Evolutionary conservation across 2,888 invertebrate genomes (phyloP), one percentile per base, ranked within the genome.

Genomic region (Acutogordius australiensis): DNA sequence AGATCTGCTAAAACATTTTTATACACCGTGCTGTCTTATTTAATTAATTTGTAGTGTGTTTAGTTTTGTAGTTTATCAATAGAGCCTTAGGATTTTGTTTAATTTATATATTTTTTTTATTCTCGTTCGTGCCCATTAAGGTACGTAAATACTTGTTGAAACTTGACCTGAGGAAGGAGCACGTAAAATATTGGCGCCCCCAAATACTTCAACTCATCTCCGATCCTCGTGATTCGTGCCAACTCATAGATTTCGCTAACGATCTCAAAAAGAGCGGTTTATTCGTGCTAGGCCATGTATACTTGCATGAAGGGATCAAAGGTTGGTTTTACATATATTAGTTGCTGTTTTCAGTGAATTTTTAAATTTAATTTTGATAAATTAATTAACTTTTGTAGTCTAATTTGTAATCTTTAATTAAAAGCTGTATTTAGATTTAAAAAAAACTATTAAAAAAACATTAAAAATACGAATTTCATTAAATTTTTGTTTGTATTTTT

Each of bases 131-230:
- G 28, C 59, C 62, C 51, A 21, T 60, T 2, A 70, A 81, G 79
- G 83, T 88, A 4, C 77, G 97, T 45, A 99, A 99, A 70, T 97
- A 97, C 73, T 76, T 97, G 8, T 75, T 99, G 0, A 79, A 97
- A 71, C 72, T 97, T 69, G 97, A 97, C 72, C 82, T 84, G 0
- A 78, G 97, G 0, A 90, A 97, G 64, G 85, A 90, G 69, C 97
- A 97, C 72, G 91, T 99, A 1, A 94, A 94, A 74, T 97, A 88
- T 73, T 97, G 97, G 97, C 76, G 94, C 1, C 94, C 94, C 0
- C 94, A 97, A 75, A 82, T 97, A 74, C 72, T 97, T 61, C 74
- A 97, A 1, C 76, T 97, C 71, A 82, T 97, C 0, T 79, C 85
- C 0, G 85, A 86, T 62, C 94, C 94, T 0, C 75, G 90, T 8